Evolutionary conservation across 2,113 vertebrate species (phyloP).

Genomic region (Nycticorax nycticorax): DNA sequence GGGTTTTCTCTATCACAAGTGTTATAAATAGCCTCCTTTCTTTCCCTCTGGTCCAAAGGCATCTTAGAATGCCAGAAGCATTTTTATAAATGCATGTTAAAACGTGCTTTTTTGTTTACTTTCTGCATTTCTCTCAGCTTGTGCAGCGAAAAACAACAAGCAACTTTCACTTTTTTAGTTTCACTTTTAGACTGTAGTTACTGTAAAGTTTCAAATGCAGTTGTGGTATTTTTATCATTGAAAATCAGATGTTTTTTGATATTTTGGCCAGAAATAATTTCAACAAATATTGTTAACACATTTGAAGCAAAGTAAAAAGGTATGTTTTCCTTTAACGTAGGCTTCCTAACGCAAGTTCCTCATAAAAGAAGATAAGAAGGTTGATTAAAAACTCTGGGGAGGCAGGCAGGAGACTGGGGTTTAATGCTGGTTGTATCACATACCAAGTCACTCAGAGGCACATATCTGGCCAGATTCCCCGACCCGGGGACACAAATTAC

Average conservation of each 20-base stretch:
- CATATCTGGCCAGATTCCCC: background rate
- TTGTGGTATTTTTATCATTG: slow-evolving; percentile 10
- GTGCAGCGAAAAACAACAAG: slow-evolving; percentile 16
- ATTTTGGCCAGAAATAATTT: background rate
- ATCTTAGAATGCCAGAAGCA: background rate
- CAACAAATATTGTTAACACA: background rate
- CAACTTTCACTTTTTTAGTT: slow-evolving; percentile 69
- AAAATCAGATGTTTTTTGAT: background rate
- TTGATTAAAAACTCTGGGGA: background rate
- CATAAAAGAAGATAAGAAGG: background rate
- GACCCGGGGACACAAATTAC: background rate
- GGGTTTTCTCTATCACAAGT: accelerated
- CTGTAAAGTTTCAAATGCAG: slow-evolving; percentile 45
- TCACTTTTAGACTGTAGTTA: slow-evolving; percentile 56
- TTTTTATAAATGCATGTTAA: background rate
- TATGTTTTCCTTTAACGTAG: background rate
- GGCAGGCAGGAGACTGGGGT: background rate
- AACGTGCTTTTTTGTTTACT: slow-evolving; percentile 36
- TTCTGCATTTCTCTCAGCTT: slow-evolving; percentile 19
- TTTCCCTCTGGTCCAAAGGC: background rate
- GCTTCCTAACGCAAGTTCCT: background rate
- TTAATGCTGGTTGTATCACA: background rate
- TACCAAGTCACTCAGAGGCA: background rate
- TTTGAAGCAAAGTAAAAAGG: background rate
- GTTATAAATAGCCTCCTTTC: background rate